Conservation (phyloP, 2,797 vertebrate species). For the Acipenser ruthenus region DNA sequence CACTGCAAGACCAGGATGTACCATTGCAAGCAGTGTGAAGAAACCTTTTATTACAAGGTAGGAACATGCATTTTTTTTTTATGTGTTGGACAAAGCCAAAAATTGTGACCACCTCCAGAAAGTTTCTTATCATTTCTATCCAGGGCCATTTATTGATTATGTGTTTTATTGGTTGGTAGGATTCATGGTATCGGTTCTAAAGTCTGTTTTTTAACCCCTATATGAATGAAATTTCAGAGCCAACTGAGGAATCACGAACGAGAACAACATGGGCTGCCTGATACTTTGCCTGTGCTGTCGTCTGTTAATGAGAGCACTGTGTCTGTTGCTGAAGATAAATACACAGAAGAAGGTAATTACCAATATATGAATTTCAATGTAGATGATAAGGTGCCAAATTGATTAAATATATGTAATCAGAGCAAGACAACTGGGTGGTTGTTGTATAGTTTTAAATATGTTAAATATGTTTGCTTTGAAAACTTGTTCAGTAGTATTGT, state of each 20-base stretch:
- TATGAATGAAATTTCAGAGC: constrained; percentile 56
- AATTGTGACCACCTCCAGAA: too few species aligned
- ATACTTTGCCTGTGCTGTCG: constrained; percentile 43
- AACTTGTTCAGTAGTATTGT: too few species aligned
- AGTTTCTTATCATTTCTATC: not conserved
- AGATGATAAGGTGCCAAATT: too few species aligned
- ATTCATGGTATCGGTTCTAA: not conserved
- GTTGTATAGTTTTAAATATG: too few species aligned
- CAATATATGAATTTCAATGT: too few species aligned
- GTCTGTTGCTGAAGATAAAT: constrained; percentile 34
- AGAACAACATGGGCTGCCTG: constrained; percentile 70
- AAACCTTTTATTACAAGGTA: constrained; percentile 92
- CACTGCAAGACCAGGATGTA: constrained; percentile 88
- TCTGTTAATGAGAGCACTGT: constrained; percentile 48
- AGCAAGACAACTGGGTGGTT: too few species aligned
- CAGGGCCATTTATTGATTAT: not conserved
- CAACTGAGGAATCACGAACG: constrained; percentile 85
- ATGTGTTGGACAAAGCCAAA: not conserved
- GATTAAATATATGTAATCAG: too few species aligned
- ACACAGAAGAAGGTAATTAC: constrained; percentile 64
- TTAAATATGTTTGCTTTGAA: too few species aligned
- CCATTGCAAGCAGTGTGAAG: constrained; percentile 81
- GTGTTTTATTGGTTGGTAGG: not conserved
- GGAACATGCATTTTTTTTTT: constrained; percentile 1
- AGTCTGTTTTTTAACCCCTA: not conserved